Conservation (phyloP, 2,888 invertebrate genomes). For the Eurois occulta region DNA sequence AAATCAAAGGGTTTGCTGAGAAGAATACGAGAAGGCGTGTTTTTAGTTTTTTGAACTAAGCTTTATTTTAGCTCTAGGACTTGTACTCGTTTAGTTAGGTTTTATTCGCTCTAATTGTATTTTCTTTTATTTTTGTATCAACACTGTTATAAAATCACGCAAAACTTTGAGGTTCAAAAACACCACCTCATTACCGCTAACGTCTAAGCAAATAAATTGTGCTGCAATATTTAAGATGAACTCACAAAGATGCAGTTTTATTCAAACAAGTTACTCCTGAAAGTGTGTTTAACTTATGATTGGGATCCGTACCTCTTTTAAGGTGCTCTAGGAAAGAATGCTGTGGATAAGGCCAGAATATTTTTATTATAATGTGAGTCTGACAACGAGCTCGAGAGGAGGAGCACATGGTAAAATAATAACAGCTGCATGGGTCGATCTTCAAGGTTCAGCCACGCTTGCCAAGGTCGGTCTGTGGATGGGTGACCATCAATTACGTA, state of each 20-base stretch:
- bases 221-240: conserved; percentile 69
- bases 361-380: background rate
- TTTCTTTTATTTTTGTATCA: no score
- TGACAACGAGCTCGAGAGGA: background rate
- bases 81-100: no score
- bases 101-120: no score
- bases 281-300: conserved; percentile 84
- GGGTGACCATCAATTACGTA: no score
- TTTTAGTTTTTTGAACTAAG: no score
- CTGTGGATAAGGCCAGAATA: conserved; percentile 62
- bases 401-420: background rate
- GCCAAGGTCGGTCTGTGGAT: background rate
- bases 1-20: no score
- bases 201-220: conserved; percentile 54
- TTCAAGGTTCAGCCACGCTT: background rate
- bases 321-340: conserved; percentile 61
- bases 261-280: conserved; percentile 74
- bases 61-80: no score
- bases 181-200: conserved; percentile 45
- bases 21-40: no score
- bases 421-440: background rate
- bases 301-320: conserved; percentile 76
- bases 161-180: conserved; percentile 5
- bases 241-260: conserved; percentile 74
- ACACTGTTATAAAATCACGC: background rate